phyloP scores from a whole-genome alignment of 2,888 invertebrate genomes.

The Asteroscopus sphinx region DNA sequence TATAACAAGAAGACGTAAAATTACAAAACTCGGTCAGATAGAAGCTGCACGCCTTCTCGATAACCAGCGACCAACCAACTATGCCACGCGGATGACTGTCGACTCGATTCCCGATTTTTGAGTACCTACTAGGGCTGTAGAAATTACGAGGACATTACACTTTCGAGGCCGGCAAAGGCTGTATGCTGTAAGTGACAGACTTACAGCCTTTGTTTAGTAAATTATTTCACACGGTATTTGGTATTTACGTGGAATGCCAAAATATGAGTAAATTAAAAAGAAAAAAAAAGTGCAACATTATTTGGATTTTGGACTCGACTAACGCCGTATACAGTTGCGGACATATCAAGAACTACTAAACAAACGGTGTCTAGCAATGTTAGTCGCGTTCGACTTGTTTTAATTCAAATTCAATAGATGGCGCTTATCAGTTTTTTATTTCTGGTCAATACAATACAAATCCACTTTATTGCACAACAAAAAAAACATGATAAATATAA shows the following conservation, averaged over 20 bases:
- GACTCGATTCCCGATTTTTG: slow-evolving; percentile 9
- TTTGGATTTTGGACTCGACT: background rate
- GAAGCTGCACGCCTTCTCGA: no score
- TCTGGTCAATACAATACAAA: no score
- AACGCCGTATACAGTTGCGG: background rate
- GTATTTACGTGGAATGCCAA: no score
- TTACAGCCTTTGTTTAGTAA: no score
- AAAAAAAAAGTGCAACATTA: background rate
- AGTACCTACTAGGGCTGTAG: slow-evolving; percentile 34
- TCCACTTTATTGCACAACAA: no score
- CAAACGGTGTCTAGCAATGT: background rate
- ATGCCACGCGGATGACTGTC: slow-evolving; percentile 4
- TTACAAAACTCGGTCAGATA: no score
- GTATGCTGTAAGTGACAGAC: no score
- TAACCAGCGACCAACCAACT: no score
- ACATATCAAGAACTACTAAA: background rate
- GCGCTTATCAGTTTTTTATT: slow-evolving; percentile 3
- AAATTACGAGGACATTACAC: slow-evolving; percentile 5
- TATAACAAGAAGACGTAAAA: no score
- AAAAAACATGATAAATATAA: no score
- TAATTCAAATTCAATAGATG: slow-evolving; percentile 6
- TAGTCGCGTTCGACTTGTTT: background rate
- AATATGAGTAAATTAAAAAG: background rate
- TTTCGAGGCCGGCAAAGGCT: no score
- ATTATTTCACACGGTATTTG: no score